Evolutionary conservation across 2,113 vertebrate species (phyloP).

Genomic region (Pristiophorus japonicus): DNA sequence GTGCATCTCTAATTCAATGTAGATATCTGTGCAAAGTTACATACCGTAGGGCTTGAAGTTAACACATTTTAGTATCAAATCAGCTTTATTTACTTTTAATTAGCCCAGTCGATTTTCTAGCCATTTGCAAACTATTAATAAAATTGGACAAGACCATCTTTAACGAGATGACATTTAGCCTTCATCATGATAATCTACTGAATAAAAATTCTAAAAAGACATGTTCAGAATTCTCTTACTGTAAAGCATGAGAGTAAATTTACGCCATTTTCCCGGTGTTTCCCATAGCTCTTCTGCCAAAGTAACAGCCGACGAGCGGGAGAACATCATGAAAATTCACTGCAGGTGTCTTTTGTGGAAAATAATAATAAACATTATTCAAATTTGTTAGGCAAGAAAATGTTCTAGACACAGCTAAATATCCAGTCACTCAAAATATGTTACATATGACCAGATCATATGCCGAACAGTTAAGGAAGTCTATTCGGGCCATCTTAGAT

Average conservation of each 20-base stretch:
- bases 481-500: neutral
- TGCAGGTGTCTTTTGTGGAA: neutral
- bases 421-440: neutral
- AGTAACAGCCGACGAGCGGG: neutral
- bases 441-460: neutral
- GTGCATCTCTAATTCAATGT: constrained; percentile 35
- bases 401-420: neutral
- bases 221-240: neutral
- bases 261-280: neutral
- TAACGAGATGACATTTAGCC: neutral
- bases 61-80: neutral
- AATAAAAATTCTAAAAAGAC: neutral
- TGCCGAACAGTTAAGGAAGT: neutral
- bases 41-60: constrained; percentile 12
- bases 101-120: neutral
- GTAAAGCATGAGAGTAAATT: neutral
- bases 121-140: neutral
- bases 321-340: neutral
- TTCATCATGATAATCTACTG: neutral
- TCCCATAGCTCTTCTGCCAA: neutral
- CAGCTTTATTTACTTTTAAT: neutral
- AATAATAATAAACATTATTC: constrained; percentile 10
- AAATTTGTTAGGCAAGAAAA: neutral
- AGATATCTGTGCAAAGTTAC: constrained; percentile 26
- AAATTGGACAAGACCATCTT: neutral